A percentile compares a stretch with the other conserved stretches of the same genome.
Evolutionary conservation across 2,888 invertebrate species (phyloP).

Genomic region (Campopleginae sp.): DNA sequence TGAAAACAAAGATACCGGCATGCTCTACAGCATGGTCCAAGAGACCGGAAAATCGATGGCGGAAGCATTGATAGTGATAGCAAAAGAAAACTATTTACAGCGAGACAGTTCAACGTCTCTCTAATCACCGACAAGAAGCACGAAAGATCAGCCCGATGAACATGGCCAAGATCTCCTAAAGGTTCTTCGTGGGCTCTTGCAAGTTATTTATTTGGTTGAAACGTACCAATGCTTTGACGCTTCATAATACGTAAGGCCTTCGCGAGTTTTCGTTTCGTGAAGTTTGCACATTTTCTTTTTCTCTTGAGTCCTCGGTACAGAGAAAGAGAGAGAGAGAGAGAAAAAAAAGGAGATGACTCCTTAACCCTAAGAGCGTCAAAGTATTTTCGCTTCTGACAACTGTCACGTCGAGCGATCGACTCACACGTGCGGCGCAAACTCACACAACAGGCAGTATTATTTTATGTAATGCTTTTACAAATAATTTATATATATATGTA

Average conservation of each 20-base stretch:
- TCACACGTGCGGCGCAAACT: constrained; percentile 52
- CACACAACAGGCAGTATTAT: constrained; percentile 67
- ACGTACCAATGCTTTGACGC: not conserved
- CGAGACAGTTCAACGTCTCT: constrained; percentile 66
- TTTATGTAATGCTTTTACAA: constrained; percentile 42
- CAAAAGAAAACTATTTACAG: constrained; percentile 85
- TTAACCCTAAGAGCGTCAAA: not conserved
- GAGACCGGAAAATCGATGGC: constrained; percentile 89
- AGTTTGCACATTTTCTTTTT: not conserved
- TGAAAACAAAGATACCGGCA: constrained; percentile 85
- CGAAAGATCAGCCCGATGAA: not conserved
- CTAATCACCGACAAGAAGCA: constrained; percentile 83
- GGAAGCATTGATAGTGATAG: constrained; percentile 87
- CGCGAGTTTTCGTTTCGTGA: not conserved
- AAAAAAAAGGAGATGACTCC: not conserved
- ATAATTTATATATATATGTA: not conserved
- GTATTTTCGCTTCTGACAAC: constrained; percentile 22
- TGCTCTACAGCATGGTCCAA: constrained; percentile 87
- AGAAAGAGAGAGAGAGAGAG: not conserved
- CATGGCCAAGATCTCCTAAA: not conserved
- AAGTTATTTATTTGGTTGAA: not conserved
- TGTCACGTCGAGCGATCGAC: constrained; percentile 48
- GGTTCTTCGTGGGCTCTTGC: constrained; percentile 1
- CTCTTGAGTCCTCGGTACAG: too few relatives aligned
- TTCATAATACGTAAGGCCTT: not conserved